These are phyloP conservation scores for Troides aeacus DNA, from an alignment of 2,888 invertebrate species.

Conservation along the genomic window DNA sequence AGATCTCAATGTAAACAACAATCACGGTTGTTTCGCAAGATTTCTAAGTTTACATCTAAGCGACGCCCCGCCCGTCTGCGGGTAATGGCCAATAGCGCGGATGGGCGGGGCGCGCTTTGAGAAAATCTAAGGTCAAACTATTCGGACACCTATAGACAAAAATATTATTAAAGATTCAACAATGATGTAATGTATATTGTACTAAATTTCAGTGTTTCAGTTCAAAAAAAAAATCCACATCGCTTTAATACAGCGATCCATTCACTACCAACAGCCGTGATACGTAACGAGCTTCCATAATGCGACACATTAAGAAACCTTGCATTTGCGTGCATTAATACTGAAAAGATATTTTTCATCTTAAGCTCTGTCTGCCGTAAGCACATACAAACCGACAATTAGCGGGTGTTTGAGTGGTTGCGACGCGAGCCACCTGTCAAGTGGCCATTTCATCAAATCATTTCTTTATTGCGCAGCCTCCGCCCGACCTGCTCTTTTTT, in stretches of 20 bases:
- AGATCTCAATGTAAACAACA: conserved; percentile 39
- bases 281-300: conserved; percentile 58
- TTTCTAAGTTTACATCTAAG: conserved; percentile 72
- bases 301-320: conserved; percentile 62
- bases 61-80: conserved; percentile 70
- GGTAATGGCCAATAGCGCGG: conserved; percentile 64
- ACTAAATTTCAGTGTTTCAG: conserved; percentile 18
- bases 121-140: conserved; percentile 60
- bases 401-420: conserved; percentile 62
- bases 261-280: conserved; percentile 49
- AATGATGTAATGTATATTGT: conserved; percentile 30
- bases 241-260: conserved; percentile 39
- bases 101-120: conserved; percentile 64
- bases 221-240: conserved; percentile 5
- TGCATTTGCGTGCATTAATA: conserved; percentile 75
- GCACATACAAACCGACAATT: conserved; percentile 67
- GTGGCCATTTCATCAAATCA: conserved; percentile 77
- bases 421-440: conserved; percentile 77
- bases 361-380: conserved; percentile 57
- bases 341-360: conserved; percentile 71
- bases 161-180: conserved; percentile 8
- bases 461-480: conserved; percentile 76
- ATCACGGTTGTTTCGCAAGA: conserved; percentile 41
- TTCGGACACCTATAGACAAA: conserved; percentile 33
- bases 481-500: conserved; percentile 68